Conservation (phyloP, 2,888 invertebrate genomes). For the Phragmatobia fuliginosa region DNA sequence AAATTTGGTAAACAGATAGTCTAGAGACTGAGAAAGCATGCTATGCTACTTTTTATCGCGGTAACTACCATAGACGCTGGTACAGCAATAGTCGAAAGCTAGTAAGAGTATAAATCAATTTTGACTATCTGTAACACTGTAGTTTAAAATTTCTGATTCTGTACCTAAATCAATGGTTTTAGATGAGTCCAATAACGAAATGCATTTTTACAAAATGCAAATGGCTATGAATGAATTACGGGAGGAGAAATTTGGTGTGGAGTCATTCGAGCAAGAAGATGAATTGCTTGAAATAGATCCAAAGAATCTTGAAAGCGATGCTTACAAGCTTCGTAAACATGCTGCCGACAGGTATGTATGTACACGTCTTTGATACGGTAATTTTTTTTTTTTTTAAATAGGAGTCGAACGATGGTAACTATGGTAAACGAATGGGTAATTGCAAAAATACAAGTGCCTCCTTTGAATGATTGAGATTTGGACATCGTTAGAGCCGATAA, state of each 20-base stretch:
- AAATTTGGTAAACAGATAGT: too few species aligned
- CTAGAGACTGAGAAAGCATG: too few species aligned
- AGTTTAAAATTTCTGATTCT: neutral
- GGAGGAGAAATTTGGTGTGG: neutral
- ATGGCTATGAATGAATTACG: neutral
- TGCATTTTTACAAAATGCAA: neutral
- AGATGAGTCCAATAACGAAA: slow-evolving; percentile 3
- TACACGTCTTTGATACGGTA: neutral
- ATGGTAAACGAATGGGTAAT: too few species aligned
- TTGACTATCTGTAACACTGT: too few species aligned
- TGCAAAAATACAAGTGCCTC: too few species aligned
- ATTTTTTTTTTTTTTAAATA: neutral
- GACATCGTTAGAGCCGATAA: too few species aligned
- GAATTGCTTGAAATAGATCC: neutral
- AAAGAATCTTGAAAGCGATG: neutral
- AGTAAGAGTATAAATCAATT: neutral
- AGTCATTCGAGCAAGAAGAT: neutral
- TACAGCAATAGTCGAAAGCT: too few species aligned
- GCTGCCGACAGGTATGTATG: neutral
- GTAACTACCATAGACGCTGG: too few species aligned
- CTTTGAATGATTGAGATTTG: too few species aligned
- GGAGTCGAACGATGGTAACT: too few species aligned
- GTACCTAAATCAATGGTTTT: neutral
- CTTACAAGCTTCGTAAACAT: neutral
- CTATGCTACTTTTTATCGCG: too few species aligned